Percentiles rank a stretch among this genome's conserved stretches.
Conservation (phyloP, 1,140 invertebrate species). For the Meloidogyne chitwoodi region DNA sequence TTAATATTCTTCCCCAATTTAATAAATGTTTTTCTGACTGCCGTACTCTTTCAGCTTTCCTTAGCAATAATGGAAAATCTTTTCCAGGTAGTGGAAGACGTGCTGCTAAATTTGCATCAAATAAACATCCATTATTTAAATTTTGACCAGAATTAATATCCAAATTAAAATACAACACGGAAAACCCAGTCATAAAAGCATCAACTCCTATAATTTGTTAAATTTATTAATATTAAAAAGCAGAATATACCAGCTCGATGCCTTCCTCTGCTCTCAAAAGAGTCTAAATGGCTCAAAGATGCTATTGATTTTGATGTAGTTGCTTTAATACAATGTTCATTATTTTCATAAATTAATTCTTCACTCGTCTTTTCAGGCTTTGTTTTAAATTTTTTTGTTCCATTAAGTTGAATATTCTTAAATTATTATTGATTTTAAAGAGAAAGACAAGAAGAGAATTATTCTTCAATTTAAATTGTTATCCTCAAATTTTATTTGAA, state of each 20-base stretch:
- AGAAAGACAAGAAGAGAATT: no score
- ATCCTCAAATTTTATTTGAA: no score
- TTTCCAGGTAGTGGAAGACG: conserved; percentile 14
- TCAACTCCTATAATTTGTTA: conserved; percentile 13
- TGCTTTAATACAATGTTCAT: background rate
- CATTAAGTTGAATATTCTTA: background rate
- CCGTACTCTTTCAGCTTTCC: conserved; percentile 4
- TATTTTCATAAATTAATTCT: background rate
- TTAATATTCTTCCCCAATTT: conserved; percentile 17
- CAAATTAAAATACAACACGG: background rate
- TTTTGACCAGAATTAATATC: background rate
- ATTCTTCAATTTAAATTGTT: no score
- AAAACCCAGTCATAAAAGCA: conserved; percentile 22
- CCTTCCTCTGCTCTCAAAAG: conserved; percentile 4
- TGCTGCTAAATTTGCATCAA: background rate
- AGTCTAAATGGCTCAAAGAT: background rate
- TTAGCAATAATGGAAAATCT: conserved; percentile 20
- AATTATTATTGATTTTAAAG: background rate
- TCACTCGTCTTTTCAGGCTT: background rate
- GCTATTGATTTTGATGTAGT: background rate
- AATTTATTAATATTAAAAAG: background rate
- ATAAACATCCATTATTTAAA: conserved; percentile 1
- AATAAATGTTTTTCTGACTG: conserved; percentile 10
- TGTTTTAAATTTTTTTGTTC: background rate
- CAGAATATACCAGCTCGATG: conserved; percentile 4